Percentiles rank a stretch among this genome's conserved stretches.
Evolutionary conservation across 2,113 vertebrate species (phyloP).

Genomic region (Sciurus niger): DNA sequence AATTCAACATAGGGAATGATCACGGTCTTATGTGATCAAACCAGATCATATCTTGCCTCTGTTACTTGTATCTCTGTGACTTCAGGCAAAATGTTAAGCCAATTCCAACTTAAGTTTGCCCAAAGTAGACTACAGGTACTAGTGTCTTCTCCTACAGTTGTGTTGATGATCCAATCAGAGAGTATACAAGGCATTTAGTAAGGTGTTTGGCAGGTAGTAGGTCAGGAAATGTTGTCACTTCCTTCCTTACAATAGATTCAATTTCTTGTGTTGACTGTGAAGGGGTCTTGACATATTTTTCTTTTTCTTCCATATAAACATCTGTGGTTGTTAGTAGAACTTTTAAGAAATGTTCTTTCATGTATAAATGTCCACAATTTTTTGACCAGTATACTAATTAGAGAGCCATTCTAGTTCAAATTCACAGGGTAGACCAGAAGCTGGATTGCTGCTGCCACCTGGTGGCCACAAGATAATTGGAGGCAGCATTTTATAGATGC

Average conservation of each 20-base stretch:
- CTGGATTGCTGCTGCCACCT: constrained; percentile 80
- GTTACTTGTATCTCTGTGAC: neutral
- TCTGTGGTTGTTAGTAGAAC: neutral
- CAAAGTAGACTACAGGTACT: neutral
- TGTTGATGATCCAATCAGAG: neutral
- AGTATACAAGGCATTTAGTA: neutral
- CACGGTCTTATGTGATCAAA: neutral
- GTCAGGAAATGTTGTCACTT: neutral
- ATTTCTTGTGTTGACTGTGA: neutral
- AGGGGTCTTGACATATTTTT: neutral
- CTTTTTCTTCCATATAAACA: constrained; percentile 20
- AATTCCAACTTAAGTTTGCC: too few species aligned
- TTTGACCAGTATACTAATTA: neutral
- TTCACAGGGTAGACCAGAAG: neutral
- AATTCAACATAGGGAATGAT: neutral
- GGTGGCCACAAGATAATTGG: neutral
- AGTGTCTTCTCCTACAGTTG: neutral
- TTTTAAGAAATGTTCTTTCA: neutral
- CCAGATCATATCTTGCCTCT: neutral
- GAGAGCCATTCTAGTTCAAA: neutral
- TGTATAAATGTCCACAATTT: neutral
- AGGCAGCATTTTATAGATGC: neutral
- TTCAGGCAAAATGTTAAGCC: neutral
- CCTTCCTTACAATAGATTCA: neutral
- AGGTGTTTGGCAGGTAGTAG: neutral